Conservation (phyloP, 2,888 invertebrate genomes). For the Tholera decimalis region DNA sequence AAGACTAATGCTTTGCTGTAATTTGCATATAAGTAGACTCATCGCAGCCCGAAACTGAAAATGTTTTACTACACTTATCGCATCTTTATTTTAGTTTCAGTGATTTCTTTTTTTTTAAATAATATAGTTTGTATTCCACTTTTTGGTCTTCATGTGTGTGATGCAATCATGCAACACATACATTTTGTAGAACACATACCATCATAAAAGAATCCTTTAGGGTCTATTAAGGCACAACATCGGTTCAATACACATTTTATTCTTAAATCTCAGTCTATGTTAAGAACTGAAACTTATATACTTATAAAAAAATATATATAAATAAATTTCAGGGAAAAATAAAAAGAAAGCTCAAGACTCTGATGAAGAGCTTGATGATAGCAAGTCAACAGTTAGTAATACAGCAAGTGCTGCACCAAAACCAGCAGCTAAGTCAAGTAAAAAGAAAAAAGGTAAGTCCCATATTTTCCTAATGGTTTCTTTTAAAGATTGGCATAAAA, state of each 20-base stretch:
- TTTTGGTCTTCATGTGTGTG: neutral
- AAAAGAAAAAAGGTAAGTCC: constrained; percentile 87
- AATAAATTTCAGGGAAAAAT: constrained; percentile 78
- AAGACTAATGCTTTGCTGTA: constrained; percentile 1
- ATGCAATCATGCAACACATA: constrained; percentile 6
- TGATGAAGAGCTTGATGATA: constrained; percentile 86
- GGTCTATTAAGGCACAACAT: neutral
- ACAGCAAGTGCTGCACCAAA: constrained; percentile 76
- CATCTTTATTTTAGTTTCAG: neutral
- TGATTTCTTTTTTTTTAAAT: neutral
- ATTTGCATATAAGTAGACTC: neutral
- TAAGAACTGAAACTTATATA: neutral
- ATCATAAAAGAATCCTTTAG: neutral
- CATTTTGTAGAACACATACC: neutral
- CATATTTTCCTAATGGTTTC: neutral
- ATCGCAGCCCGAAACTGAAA: constrained; percentile 1
- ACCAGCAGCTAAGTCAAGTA: constrained; percentile 76
- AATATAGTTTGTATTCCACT: neutral
- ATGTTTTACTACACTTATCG: neutral
- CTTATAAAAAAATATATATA: neutral
- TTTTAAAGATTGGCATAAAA: too few species aligned
- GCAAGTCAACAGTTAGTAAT: constrained; percentile 78
- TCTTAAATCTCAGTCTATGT: neutral
- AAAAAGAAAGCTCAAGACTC: constrained; percentile 87
- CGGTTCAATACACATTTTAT: too few species aligned